A percentile compares a stretch with the other conserved stretches of the same genome.
Conservation (phyloP, 1,140 invertebrate species). For the Phenacoccus solenopsis region DNA sequence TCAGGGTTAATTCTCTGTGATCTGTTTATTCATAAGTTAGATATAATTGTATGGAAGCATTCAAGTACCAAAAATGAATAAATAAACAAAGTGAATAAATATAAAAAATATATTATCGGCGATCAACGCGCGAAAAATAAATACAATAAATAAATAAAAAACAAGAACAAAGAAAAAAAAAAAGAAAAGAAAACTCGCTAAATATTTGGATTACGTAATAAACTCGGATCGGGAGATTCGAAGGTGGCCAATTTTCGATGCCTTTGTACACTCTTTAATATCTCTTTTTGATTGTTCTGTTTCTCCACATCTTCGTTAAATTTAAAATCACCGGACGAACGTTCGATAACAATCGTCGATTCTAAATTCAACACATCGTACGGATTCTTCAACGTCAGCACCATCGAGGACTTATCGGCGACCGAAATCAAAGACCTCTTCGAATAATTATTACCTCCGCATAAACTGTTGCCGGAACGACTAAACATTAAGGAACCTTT, state of each 20-base stretch:
- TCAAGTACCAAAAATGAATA: neutral
- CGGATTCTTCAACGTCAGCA: neutral
- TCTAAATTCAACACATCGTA: neutral
- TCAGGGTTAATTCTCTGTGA: too few species aligned
- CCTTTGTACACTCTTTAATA: neutral
- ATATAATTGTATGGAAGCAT: too few species aligned
- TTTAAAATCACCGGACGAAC: neutral
- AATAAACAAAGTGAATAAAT: neutral
- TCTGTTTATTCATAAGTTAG: too few species aligned
- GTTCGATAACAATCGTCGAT: neutral
- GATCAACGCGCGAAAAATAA: slow-evolving; percentile 25
- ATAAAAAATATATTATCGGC: neutral
- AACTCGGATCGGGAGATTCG: slow-evolving; percentile 6
- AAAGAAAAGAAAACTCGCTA: slow-evolving; percentile 12
- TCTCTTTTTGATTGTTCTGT: neutral
- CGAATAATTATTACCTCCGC: neutral
- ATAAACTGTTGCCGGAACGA: neutral
- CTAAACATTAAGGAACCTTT: neutral
- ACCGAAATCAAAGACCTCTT: neutral
- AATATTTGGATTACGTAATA: slow-evolving; percentile 11
- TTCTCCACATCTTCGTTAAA: neutral
- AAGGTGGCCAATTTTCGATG: neutral
- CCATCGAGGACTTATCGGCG: neutral
- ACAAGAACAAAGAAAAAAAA: neutral
- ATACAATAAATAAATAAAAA: slow-evolving; percentile 18